phyloP scores from a whole-genome alignment of 1,140 invertebrate species.

The Drosophila parabipectinata region DNA sequence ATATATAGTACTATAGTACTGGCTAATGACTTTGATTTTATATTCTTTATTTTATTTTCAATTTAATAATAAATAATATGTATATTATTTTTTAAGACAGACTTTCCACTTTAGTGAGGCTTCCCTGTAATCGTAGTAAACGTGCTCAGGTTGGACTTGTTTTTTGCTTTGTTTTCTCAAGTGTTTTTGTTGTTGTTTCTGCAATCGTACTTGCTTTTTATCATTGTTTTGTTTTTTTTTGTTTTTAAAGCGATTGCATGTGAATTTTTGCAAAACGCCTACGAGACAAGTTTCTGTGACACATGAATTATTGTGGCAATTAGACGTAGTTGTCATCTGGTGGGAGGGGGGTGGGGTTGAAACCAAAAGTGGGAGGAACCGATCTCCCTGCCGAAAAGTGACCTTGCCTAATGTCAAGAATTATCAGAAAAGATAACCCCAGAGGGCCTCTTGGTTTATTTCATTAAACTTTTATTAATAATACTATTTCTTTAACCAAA shows the following conservation, averaged over 20 bases:
- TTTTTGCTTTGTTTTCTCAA: conserved; percentile 10
- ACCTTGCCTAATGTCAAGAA: conserved; percentile 53
- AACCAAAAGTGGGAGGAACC: too few relatives aligned
- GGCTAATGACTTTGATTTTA: background rate
- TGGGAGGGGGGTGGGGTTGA: too few relatives aligned
- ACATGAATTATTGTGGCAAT: conserved; percentile 54
- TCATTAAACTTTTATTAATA: conserved; percentile 10
- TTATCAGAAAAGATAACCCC: conserved; percentile 42
- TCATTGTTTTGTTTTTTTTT: conserved; percentile 12
- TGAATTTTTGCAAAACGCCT: conserved; percentile 39
- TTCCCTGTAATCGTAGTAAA: conserved; percentile 15
- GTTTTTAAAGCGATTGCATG: conserved; percentile 24
- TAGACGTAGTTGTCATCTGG: conserved; percentile 27
- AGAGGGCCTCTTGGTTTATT: too few relatives aligned
- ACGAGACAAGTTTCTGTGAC: conserved; percentile 44
- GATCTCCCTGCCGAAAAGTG: background rate
- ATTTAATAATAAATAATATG: background rate
- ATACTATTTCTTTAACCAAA: conserved; percentile 25
- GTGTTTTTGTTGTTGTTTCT: conserved; percentile 14
- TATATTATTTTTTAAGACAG: too few relatives aligned
- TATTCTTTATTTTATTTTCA: background rate
- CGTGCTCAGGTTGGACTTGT: conserved; percentile 5
- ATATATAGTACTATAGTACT: background rate
- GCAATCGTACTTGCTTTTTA: conserved; percentile 36
- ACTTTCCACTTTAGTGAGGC: background rate